Percentiles rank a stretch among this genome's conserved stretches.
phyloP scores from a whole-genome alignment of 2,797 vertebrate species.

The Rhynchotus rufescens region DNA sequence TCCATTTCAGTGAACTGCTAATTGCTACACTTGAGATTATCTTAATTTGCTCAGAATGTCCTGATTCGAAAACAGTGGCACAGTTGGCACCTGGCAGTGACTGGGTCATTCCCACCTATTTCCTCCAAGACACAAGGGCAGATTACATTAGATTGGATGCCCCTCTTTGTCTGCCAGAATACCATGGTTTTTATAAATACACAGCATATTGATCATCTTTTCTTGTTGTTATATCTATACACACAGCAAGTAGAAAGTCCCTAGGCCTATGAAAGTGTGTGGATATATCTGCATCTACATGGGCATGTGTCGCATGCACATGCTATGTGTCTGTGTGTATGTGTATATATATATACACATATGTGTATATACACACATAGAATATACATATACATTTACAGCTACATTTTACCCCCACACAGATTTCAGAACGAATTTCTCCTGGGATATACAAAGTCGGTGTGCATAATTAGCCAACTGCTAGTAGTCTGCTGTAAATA shows the following conservation, averaged over 20 bases:
- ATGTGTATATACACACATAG: background rate
- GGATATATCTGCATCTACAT: background rate
- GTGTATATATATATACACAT: no score
- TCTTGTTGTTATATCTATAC: background rate
- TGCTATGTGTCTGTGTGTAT: background rate
- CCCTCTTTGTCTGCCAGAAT: background rate
- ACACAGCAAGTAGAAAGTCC: background rate
- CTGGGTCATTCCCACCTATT: background rate
- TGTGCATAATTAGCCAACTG: constrained; percentile 17
- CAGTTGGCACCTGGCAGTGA: background rate
- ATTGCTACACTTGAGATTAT: constrained; percentile 13
- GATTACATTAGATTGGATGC: background rate
- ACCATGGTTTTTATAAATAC: background rate
- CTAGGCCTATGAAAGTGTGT: background rate
- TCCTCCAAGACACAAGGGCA: background rate
- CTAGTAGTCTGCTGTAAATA: background rate
- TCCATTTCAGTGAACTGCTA: background rate
- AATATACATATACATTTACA: background rate
- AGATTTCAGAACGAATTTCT: background rate
- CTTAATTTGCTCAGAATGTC: background rate
- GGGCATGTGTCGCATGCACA: background rate
- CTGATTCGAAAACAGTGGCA: background rate
- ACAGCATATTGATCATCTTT: background rate
- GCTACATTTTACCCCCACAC: background rate
- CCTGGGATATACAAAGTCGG: background rate